A percentile compares a stretch with the other conserved stretches of the same genome.
These are phyloP conservation scores for Drosophila prolongata DNA, from an alignment of 2,888 invertebrate genomes.

Conservation along the genomic window DNA sequence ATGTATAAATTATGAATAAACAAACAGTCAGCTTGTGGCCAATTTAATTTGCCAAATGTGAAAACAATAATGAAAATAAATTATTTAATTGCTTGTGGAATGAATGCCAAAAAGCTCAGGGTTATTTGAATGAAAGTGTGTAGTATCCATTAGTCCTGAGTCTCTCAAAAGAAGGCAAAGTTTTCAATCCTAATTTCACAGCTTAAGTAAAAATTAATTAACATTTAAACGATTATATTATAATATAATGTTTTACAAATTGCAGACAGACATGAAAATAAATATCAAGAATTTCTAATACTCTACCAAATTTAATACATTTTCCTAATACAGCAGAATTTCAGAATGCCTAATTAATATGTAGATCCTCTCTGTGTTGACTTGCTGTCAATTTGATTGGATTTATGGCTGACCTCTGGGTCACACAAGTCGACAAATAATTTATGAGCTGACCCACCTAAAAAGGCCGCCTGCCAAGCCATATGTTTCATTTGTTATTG, in stretches of 20 bases:
- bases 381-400: slow-evolving; percentile 54
- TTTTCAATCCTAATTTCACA: background rate
- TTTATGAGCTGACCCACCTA: slow-evolving; percentile 57
- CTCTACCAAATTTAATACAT: background rate
- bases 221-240: too few relatives aligned
- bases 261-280: too few relatives aligned
- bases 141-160: slow-evolving; percentile 1
- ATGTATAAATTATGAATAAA: slow-evolving; percentile 45
- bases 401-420: slow-evolving; percentile 46
- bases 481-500: slow-evolving; percentile 60
- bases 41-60: slow-evolving; percentile 64
- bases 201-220: too few relatives aligned
- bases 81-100: slow-evolving; percentile 50
- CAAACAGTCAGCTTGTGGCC: slow-evolving; percentile 40
- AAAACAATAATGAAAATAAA: slow-evolving; percentile 61
- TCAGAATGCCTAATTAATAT: slow-evolving; percentile 23
- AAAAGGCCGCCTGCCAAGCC: slow-evolving; percentile 21
- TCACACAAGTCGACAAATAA: slow-evolving; percentile 46
- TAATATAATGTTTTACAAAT: too few relatives aligned
- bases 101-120: slow-evolving; percentile 25
- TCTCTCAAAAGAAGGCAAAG: too few relatives aligned
- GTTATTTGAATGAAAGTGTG: slow-evolving; percentile 12
- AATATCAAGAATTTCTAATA: too few relatives aligned
- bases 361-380: slow-evolving; percentile 13
- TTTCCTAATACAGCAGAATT: background rate